Evolutionary conservation across 2,888 invertebrate genomes (phyloP).

Genomic region (Pantelozetes paolii): DNA sequence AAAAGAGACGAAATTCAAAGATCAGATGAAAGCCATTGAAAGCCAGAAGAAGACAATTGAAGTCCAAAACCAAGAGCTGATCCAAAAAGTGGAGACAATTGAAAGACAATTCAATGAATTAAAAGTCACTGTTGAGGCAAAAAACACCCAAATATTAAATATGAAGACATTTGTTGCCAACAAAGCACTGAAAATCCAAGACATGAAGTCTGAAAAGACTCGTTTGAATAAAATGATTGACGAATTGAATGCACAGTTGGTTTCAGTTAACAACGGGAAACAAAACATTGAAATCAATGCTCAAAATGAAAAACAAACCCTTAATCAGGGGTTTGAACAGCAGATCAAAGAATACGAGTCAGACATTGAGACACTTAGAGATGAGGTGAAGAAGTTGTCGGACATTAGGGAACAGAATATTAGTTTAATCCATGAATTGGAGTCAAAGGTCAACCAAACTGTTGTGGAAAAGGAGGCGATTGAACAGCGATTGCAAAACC

Average conservation of each 20-base stretch:
- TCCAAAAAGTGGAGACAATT: no score
- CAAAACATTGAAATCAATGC: neutral
- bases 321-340: slow-evolving; percentile 4
- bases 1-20: no score
- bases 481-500: neutral
- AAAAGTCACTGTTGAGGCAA: no score
- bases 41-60: no score
- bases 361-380: neutral
- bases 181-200: no score
- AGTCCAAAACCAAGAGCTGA: no score
- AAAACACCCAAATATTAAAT: no score
- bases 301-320: slow-evolving; percentile 1
- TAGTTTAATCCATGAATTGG: neutral
- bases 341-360: neutral
- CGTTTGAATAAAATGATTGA: neutral
- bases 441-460: neutral
- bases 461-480: slow-evolving; percentile 2
- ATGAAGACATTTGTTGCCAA: no score
- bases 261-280: neutral
- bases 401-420: neutral
- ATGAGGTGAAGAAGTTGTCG: neutral
- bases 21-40: no score
- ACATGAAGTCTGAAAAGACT: neutral
- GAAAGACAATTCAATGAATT: no score
- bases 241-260: neutral